Percentiles rank a stretch among this genome's conserved stretches.
phyloP scores from a whole-genome alignment of 2,888 invertebrate species.

The Apoda limacodes region DNA sequence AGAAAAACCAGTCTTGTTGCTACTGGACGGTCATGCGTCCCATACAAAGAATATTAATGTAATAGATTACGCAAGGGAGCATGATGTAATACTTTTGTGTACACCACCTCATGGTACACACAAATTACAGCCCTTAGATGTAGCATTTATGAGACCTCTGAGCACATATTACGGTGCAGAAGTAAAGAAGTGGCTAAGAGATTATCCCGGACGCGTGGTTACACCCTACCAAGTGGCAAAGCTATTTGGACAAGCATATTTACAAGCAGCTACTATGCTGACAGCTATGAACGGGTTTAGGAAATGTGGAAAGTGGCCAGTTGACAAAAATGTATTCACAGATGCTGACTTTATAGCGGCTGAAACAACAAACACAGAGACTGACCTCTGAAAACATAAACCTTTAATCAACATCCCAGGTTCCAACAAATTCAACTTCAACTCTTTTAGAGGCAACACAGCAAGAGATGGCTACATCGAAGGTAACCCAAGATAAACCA shows the following conservation, averaged over 20 bases:
- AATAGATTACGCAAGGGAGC: slow-evolving; percentile 26
- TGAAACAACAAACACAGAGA: slow-evolving; percentile 12
- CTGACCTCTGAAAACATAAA: slow-evolving; percentile 7
- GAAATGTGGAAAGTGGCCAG: slow-evolving; percentile 18
- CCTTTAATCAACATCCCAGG: slow-evolving; percentile 6
- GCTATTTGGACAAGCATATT: slow-evolving; percentile 24
- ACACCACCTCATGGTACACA: slow-evolving; percentile 31
- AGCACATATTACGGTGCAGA: slow-evolving; percentile 23
- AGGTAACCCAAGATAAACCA: slow-evolving; percentile 4
- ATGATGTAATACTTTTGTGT: slow-evolving; percentile 28
- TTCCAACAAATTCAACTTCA: no score
- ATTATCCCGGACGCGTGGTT: slow-evolving; percentile 23
- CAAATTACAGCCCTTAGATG: slow-evolving; percentile 28
- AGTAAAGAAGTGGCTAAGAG: slow-evolving; percentile 12
- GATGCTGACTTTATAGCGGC: slow-evolving; percentile 17
- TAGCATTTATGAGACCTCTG: no score
- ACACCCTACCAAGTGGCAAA: slow-evolving; percentile 23
- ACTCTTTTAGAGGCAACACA: slow-evolving; percentile 4
- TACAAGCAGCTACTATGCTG: slow-evolving; percentile 20
- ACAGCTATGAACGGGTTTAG: slow-evolving; percentile 19
- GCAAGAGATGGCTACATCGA: slow-evolving; percentile 1
- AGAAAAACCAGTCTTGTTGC: slow-evolving; percentile 24
- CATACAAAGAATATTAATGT: slow-evolving; percentile 20
- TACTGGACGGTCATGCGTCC: slow-evolving; percentile 30
- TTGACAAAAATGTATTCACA: slow-evolving; percentile 15